Base-by-base conservation (phyloP, 2,888 invertebrate species). In the Copidosoma aretas region DNA sequence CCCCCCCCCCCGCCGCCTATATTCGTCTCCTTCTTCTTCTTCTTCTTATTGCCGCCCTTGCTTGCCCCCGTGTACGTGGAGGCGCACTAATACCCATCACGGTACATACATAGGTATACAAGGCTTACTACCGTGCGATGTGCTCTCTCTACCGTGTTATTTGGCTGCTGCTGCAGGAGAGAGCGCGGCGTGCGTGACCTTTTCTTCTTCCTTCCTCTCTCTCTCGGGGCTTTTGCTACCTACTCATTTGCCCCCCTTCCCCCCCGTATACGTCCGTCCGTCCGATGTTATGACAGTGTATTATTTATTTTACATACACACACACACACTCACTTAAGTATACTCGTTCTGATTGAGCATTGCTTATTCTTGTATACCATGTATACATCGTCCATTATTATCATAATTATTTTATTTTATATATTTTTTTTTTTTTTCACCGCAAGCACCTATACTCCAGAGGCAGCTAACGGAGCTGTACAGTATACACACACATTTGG, bases 121-220 rank as follows among this genome's bases (percentile, higher is more conserved):
- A n/a, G n/a, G n/a, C n/a, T n/a, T n/a, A n/a, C n/a, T n/a, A n/a
- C n/a, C n/a, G n/a, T n/a, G n/a, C n/a, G n/a, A n/a, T n/a, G n/a
- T n/a, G n/a, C n/a, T n/a, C n/a, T n/a, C n/a, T 32, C 43, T 46
- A 17, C 43, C 17, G 43, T 46, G 43, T 17, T 46, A 46, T 17
- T 46, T 32, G n/a, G 14, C 41, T 41, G 14, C 41, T 41, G 41
- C 41, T 41, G 41, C 41, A 41, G 10, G 41, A 8, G 41, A 12
- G 52, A 52, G 21, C 15, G 19, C 24, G 24, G 32, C 32, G 32
- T 32, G 32, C 32, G 32, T 32, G 32, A 46, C 43, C 43, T 15
- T 46, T 12, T 73, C 69, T 12, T 73, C 69, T 74, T 73, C 72
- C 70, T 71, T 71, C 53, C 72, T 73, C 69, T 71, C 41, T 58